These are phyloP conservation scores for Artibeus lituratus DNA, from an alignment of 2,797 vertebrate genomes.

Conservation along the genomic window DNA sequence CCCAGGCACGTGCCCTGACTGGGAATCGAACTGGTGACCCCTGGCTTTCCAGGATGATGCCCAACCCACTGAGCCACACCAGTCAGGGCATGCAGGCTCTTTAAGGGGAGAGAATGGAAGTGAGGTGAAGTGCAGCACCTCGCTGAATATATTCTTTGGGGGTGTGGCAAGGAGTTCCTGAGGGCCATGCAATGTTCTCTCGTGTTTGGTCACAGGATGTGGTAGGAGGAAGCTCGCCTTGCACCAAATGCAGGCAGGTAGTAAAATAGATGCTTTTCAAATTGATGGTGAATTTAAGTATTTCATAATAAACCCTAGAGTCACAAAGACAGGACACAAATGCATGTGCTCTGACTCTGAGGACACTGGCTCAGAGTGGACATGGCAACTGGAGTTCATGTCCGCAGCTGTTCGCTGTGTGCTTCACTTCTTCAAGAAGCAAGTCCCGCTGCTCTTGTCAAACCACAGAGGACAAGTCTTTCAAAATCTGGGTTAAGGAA, in stretches of 20 bases:
- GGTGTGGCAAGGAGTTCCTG: not conserved
- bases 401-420: not conserved
- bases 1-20: not conserved
- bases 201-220: not conserved
- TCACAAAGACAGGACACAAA: not conserved
- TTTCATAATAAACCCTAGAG: not conserved
- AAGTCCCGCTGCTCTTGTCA: not conserved
- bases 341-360: fast-evolving
- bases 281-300: not conserved
- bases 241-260: not conserved
- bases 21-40: not conserved
- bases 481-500: constrained; percentile 57
- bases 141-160: not conserved
- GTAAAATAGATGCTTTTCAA: not conserved
- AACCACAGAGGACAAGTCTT: constrained; percentile 55
- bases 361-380: not conserved
- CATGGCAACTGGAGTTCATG: fast-evolving
- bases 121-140: not conserved
- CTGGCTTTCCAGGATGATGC: not conserved
- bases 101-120: not conserved
- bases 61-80: not conserved
- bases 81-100: not conserved
- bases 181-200: not conserved
- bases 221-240: not conserved
- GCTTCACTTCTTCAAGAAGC: not conserved